phyloP scores from a whole-genome alignment of 2,888 invertebrate genomes.

The Cheilosia pagana region DNA sequence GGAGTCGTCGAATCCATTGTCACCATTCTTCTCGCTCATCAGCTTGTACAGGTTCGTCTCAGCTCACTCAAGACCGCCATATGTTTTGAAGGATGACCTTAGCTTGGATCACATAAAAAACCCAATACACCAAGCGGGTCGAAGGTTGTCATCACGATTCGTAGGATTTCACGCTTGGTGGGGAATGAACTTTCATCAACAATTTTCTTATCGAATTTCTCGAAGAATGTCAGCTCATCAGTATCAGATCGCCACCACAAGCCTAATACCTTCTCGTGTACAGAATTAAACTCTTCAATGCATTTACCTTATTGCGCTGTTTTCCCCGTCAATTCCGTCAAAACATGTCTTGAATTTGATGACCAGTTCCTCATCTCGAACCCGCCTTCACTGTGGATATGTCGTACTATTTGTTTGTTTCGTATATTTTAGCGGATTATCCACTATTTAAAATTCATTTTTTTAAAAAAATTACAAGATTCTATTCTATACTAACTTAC shows the following conservation, averaged over 20 bases:
- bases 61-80: too few relatives aligned
- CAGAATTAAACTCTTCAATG: slow-evolving; percentile 9
- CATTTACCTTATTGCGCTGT: slow-evolving; percentile 3
- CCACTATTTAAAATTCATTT: too few relatives aligned
- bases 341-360: slow-evolving; percentile 13
- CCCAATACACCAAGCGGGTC: too few relatives aligned
- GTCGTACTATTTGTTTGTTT: background rate
- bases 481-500: too few relatives aligned
- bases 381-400: slow-evolving; percentile 7
- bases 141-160: too few relatives aligned
- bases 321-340: background rate
- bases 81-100: too few relatives aligned
- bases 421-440: too few relatives aligned
- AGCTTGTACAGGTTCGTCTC: slow-evolving; percentile 9
- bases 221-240: slow-evolving; percentile 3
- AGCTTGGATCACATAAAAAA: too few relatives aligned
- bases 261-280: slow-evolving; percentile 15
- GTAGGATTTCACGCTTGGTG: background rate
- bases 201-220: background rate
- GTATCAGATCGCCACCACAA: slow-evolving; percentile 19
- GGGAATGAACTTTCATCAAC: background rate
- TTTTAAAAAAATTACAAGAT: too few relatives aligned
- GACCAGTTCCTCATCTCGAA: slow-evolving; percentile 32
- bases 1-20: slow-evolving; percentile 16
- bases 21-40: slow-evolving; percentile 33